Percentiles rank a stretch among this genome's conserved stretches.
Evolutionary conservation across 2,888 invertebrate genomes (phyloP).

Genomic region (Dascillus cervinus): DNA sequence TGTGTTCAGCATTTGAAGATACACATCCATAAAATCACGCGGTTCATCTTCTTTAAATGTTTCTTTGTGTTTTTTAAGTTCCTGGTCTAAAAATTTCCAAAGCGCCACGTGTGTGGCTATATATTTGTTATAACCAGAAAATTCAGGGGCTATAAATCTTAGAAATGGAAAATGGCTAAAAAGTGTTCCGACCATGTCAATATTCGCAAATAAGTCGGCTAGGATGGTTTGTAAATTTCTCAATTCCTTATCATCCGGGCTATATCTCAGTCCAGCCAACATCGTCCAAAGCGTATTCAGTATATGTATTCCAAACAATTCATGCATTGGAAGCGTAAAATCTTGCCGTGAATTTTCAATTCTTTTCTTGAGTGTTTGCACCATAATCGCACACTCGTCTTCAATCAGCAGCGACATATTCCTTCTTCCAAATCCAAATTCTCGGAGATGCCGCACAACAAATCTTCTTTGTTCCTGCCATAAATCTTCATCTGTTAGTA

Average conservation of each 20-base stretch:
- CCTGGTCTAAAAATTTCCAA: constrained; percentile 64
- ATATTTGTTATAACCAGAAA: constrained; percentile 70
- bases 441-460: constrained; percentile 65
- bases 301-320: constrained; percentile 67
- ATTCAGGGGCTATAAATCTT: constrained; percentile 59
- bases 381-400: constrained; percentile 60
- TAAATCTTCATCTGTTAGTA: constrained; percentile 63
- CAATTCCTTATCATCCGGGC: constrained; percentile 61
- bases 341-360: constrained; percentile 42
- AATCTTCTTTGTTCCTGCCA: constrained; percentile 67
- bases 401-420: constrained; percentile 68
- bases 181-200: constrained; percentile 74
- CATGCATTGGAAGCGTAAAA: constrained; percentile 53
- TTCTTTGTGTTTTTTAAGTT: constrained; percentile 62
- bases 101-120: constrained; percentile 61
- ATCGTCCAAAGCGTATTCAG: constrained; percentile 77
- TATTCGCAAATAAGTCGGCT: constrained; percentile 61
- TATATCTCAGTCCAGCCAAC: constrained; percentile 71
- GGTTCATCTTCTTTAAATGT: constrained; percentile 55
- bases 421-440: constrained; percentile 73
- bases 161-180: constrained; percentile 76
- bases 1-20: constrained; percentile 59
- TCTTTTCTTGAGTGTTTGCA: constrained; percentile 46
- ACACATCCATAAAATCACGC: constrained; percentile 76
- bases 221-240: constrained; percentile 59